Evolutionary conservation across 2,888 invertebrate species (phyloP).

Genomic region (Fabriciana adippe): DNA sequence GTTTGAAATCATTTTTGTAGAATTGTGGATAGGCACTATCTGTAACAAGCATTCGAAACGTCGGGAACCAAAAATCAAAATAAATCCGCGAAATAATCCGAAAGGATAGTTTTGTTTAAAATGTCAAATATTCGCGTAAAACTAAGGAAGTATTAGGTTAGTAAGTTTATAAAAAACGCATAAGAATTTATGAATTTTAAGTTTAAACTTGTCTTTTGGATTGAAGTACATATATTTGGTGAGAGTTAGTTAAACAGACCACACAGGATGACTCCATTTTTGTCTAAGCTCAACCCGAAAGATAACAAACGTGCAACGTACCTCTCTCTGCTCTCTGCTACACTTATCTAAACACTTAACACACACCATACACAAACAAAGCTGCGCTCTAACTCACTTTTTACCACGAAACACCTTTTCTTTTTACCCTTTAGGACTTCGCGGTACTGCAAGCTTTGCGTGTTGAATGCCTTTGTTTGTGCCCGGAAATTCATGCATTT

Average conservation of each 20-base stretch:
- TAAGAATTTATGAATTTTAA: not conserved
- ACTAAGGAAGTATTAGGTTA: too few species aligned
- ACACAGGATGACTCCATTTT: conserved; percentile 80
- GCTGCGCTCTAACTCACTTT: conserved; percentile 75
- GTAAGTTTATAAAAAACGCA: too few species aligned
- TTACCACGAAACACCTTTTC: conserved; percentile 75
- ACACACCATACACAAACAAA: conserved; percentile 78
- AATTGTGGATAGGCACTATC: too few species aligned
- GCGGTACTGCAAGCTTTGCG: conserved; percentile 68
- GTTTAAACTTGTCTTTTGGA: conserved; percentile 30
- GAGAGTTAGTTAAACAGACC: conserved; percentile 73
- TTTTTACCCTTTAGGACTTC: conserved; percentile 74
- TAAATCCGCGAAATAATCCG: too few species aligned
- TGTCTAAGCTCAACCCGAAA: conserved; percentile 65
- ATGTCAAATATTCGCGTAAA: too few species aligned
- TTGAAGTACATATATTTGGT: conserved; percentile 65
- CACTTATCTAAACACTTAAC: conserved; percentile 82
- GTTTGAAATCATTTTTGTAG: too few species aligned
- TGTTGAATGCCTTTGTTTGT: conserved; percentile 72
- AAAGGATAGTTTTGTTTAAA: too few species aligned
- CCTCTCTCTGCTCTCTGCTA: conserved; percentile 64
- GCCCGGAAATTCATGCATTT: conserved; percentile 74
- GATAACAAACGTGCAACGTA: conserved; percentile 74
- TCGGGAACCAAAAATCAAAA: too few species aligned
- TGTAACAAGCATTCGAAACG: too few species aligned